Base-by-base conservation (phyloP, 1,140 invertebrate species). In the Tetragnatha versicolor region DNA sequence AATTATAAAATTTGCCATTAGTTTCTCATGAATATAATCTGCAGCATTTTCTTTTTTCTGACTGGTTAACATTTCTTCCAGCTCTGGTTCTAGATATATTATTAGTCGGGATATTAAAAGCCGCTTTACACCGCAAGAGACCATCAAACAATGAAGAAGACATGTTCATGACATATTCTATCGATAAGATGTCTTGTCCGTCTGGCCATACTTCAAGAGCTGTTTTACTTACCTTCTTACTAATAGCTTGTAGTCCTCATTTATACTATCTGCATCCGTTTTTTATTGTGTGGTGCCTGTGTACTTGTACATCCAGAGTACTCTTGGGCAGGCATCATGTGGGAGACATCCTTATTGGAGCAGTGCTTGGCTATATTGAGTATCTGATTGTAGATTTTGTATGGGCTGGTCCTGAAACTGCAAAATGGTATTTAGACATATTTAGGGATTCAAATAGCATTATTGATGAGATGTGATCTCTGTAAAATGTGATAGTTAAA, bases 181-280 rank as follows among this genome's bases (percentile, higher is more conserved):
- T 95, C 0, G 97, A 98, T 85, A 93, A 96, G 82, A 98, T 92
- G 84, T 96, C 95, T 39, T 98, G 98, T 85, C 97, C 97, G 31
- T 98, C 96, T 0, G 97, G 97, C 0, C 97, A 99, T 87, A 90
- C 94, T 2, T 95, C 94, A n/a, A 87, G 97, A 82, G 90, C 94
- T 10, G 88, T 91, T 12, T 90, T 94, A 83, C 85, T 98, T 17
- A 87, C 90, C 1, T 90, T 90, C 55, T 93, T 94, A 2, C 83
- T 85, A 35, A 78, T 68, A 65, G 37, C 49, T 25, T 82, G 61
- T 3, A 82, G 91, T 93, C 73, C 87, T 89, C 6, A 75, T 80
- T 53, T 29, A 22, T 42, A 45, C 37, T 9, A 83, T 29, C 72
- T 83, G 4, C 78, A 84, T 20, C 51, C 70, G 6, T 37, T 84